Base-by-base conservation (phyloP, 1,140 invertebrate species). In the Radopholus similis region DNA sequence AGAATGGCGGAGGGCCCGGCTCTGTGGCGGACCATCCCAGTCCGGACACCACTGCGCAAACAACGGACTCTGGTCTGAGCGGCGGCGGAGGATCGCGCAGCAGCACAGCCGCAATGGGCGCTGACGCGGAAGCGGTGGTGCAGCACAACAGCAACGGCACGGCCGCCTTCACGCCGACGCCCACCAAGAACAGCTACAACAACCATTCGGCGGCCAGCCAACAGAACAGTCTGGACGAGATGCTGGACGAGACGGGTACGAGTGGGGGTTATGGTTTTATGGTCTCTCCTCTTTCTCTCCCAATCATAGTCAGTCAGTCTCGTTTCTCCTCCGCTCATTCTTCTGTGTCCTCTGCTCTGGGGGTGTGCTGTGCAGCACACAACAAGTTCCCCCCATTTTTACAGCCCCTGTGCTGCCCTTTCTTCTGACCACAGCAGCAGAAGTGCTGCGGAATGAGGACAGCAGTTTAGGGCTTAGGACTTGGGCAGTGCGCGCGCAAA, bases 131-230 rank as follows among this genome's bases (percentile, higher is more conserved):
- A n/a, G n/a, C n/a, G 23, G 21, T 9, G 15, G 23, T 51, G 47
- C 23, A 23, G 47, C 23, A 28, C 47, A 51, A 26, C 47, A 26
- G 11, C 13, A 30, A 2, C 53, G n/a, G 18, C 68, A 44, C 13
- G n/a, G n/a, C n/a, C n/a, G n/a, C n/a, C n/a, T n/a, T n/a, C n/a
- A n/a, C n/a, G n/a, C n/a, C n/a, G n/a, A n/a, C n/a, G n/a, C n/a
- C n/a, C n/a, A n/a, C n/a, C n/a, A 64, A 68, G 18, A 68, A 11
- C 64, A 70, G 5, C 69, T 30, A 18, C 66, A 68, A 13, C 66
- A 42, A 63, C 53, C 15, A 42, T 42, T 42, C 40, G 40, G n/a
- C 21, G 40, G 15, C 15, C 40, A 21, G 15, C 15, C 15, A 58
- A 26, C 26, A 58, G n/a, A 37, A 58, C 56, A 51, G 30, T 26